Evolutionary conservation across 2,113 vertebrate species (phyloP).

Genomic region (Sturnus vulgaris): DNA sequence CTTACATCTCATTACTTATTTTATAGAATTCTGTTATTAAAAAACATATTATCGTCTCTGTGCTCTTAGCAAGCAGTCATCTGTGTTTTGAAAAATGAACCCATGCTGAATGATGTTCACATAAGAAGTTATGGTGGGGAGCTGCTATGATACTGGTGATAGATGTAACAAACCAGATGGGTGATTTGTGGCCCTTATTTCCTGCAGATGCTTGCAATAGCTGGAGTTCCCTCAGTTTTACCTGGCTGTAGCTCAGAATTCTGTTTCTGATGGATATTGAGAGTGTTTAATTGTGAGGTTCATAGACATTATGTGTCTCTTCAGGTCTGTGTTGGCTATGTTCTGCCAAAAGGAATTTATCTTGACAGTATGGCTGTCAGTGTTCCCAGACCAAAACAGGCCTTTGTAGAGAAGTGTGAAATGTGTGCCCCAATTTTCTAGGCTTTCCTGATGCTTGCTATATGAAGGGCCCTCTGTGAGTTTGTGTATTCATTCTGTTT

Average conservation of each 20-base stretch:
- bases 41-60: neutral
- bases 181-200: neutral
- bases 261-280: neutral
- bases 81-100: neutral
- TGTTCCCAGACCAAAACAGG: neutral
- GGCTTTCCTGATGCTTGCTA: neutral
- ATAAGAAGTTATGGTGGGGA: neutral
- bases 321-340: neutral
- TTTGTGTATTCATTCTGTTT: conserved; percentile 1
- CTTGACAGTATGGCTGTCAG: neutral
- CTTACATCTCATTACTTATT: neutral
- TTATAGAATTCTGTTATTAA: neutral
- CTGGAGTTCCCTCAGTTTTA: neutral
- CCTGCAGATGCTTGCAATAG: neutral
- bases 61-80: neutral
- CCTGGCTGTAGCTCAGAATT: neutral
- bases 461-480: neutral
- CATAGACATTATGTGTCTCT: neutral
- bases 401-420: neutral
- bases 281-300: neutral
- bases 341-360: neutral
- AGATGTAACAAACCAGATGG: neutral
- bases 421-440: neutral
- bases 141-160: neutral
- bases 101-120: neutral